Percentiles rank a stretch among this genome's conserved stretches.
Evolutionary conservation across 2,113 vertebrate species (phyloP).

Genomic region (Bos taurus): DNA sequence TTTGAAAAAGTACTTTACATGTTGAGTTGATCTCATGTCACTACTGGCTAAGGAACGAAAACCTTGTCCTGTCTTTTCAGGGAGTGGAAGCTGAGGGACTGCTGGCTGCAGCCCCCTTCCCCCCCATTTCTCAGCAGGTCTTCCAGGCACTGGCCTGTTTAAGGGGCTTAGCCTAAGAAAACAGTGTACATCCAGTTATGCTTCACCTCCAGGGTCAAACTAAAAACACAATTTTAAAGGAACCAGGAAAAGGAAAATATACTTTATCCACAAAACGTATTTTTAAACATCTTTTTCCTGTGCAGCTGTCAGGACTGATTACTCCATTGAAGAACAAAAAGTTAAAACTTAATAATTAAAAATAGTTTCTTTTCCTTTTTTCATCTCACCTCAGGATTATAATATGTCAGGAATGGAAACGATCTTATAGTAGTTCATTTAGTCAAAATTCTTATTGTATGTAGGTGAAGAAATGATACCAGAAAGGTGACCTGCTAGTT

Average conservation of each 20-base stretch:
- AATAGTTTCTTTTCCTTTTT: neutral
- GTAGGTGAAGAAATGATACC: neutral
- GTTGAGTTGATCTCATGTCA: neutral
- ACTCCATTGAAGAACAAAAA: neutral
- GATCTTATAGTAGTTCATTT: neutral
- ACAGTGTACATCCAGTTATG: conserved; percentile 35
- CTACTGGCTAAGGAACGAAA: neutral
- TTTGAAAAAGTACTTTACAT: neutral
- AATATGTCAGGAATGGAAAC: neutral
- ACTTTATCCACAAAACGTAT: conserved; percentile 51
- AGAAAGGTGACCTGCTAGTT: neutral
- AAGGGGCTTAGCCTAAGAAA: neutral
- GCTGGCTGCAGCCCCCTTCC: neutral
- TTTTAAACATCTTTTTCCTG: conserved; percentile 71
- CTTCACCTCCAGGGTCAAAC: conserved; percentile 63
- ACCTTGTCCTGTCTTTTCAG: neutral
- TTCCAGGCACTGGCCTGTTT: neutral
- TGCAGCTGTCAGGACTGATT: conserved; percentile 60
- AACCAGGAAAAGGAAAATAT: conserved; percentile 65
- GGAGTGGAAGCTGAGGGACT: conserved; percentile 48
- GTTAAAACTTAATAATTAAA: neutral
- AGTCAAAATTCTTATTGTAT: neutral
- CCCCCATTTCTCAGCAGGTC: neutral
- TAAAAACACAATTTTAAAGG: conserved; percentile 10
- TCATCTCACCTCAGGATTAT: neutral